Evolutionary conservation across 1,140 invertebrate species (phyloP).

Genomic region (Chrysomallon squamiferum): DNA sequence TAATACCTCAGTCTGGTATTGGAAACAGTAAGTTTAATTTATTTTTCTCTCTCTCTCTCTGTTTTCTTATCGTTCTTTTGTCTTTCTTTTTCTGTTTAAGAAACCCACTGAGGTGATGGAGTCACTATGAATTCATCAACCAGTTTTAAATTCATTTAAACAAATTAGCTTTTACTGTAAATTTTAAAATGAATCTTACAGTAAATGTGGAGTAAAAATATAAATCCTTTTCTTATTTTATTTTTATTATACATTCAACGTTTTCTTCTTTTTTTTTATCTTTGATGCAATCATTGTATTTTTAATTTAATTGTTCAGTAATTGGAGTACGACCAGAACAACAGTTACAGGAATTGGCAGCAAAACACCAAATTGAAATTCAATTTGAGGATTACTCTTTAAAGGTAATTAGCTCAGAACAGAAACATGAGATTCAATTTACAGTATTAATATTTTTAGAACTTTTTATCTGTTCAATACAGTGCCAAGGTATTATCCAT

Average conservation of each 20-base stretch:
- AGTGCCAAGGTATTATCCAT: no score
- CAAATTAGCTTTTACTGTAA: neutral
- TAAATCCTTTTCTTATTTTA: no score
- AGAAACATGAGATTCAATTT: no score
- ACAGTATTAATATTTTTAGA: no score
- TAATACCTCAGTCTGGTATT: slow-evolving; percentile 29
- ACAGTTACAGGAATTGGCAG: slow-evolving; percentile 35
- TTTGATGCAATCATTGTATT: neutral
- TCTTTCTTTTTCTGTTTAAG: neutral
- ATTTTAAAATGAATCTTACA: no score
- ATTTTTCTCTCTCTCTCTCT: neutral
- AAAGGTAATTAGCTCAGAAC: no score
- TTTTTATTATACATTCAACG: no score
- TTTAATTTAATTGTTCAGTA: neutral
- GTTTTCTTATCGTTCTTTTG: neutral
- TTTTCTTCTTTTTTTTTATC: neutral
- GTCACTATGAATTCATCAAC: neutral
- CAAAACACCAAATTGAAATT: slow-evolving; percentile 32
- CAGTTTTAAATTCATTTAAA: neutral
- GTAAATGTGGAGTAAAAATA: no score
- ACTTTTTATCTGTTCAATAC: no score
- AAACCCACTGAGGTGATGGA: neutral
- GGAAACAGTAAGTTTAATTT: slow-evolving; percentile 20
- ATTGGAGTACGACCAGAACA: slow-evolving; percentile 21
- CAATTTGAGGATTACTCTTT: slow-evolving; percentile 52